Percentiles rank a stretch among this genome's conserved stretches.
Evolutionary conservation across 2,888 invertebrate species (phyloP).

Genomic region (Yponomeuta plumbellus): DNA sequence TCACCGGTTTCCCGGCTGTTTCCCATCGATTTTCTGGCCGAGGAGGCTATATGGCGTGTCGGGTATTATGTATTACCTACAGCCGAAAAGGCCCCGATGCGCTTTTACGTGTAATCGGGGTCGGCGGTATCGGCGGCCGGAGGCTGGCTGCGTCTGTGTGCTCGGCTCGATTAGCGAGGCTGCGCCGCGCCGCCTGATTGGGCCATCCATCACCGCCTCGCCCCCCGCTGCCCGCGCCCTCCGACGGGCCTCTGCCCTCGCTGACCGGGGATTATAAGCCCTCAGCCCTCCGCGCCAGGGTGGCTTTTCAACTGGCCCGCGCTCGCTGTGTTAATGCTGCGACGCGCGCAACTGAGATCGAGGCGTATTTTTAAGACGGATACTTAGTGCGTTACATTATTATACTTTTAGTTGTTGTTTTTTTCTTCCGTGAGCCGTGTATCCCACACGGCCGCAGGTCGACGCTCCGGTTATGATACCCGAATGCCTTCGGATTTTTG

Average conservation of each 20-base stretch:
- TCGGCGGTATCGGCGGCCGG: constrained; percentile 27
- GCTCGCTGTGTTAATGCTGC: constrained; percentile 53
- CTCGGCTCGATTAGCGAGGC: constrained; percentile 68
- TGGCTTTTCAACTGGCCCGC: constrained; percentile 32
- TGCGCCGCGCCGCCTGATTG: constrained; percentile 72
- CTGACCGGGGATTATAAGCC: constrained; percentile 25
- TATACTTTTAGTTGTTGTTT: constrained; percentile 55
- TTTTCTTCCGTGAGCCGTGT: constrained; percentile 59
- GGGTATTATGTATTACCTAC: constrained; percentile 41
- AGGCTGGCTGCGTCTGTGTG: constrained; percentile 47
- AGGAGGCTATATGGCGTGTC: constrained; percentile 21
- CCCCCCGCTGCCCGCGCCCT: constrained; percentile 47
- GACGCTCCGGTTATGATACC: constrained; percentile 70
- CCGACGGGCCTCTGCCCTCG: constrained; percentile 35
- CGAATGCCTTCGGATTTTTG: constrained; percentile 70
- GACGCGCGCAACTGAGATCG: constrained; percentile 65
- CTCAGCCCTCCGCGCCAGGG: constrained; percentile 13
- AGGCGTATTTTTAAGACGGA: constrained; percentile 73
- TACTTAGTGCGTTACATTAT: constrained; percentile 75
- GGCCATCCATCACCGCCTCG: constrained; percentile 75
- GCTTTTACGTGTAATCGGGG: constrained; percentile 53
- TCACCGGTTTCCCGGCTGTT: constrained; percentile 59
- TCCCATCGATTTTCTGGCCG: constrained; percentile 56
- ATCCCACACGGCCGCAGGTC: constrained; percentile 67
- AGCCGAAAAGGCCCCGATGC: constrained; percentile 48